These are phyloP conservation scores for Mobula hypostoma DNA, from an alignment of 2,113 vertebrate species.

Conservation along the genomic window DNA sequence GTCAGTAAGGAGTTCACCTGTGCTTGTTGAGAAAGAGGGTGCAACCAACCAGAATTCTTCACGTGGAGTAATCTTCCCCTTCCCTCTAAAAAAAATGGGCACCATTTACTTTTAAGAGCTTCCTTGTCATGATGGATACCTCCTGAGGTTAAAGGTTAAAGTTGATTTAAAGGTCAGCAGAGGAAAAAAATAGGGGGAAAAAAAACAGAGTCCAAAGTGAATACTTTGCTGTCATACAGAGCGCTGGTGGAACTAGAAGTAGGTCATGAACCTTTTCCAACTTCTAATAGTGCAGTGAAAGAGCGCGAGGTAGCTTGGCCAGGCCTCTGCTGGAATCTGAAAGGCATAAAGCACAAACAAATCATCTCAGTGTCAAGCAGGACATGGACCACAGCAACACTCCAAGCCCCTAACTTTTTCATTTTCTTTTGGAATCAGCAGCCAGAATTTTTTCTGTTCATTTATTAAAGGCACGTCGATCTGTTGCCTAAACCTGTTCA, in stretches of 20 bases:
- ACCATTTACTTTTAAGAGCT: slow-evolving; percentile 97
- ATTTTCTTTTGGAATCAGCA: slow-evolving; percentile 68
- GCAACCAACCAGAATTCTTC: slow-evolving; percentile 66
- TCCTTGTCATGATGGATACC: slow-evolving; percentile 94
- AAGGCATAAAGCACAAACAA: slow-evolving; percentile 63
- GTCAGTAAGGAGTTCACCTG: slow-evolving; percentile 85
- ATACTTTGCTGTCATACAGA: slow-evolving; percentile 74
- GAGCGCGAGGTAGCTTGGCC: slow-evolving; percentile 64
- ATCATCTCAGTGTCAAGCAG: slow-evolving; percentile 67
- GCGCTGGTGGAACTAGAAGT: slow-evolving; percentile 59
- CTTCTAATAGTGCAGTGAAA: slow-evolving; percentile 65
- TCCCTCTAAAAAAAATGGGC: slow-evolving; percentile 67
- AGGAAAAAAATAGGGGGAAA: slow-evolving; percentile 45
- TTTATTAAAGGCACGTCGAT: slow-evolving; percentile 97
- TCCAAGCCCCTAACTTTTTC: slow-evolving; percentile 59
- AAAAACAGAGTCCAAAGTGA: slow-evolving; percentile 79
- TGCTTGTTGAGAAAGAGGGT: slow-evolving; percentile 72
- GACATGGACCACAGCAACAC: slow-evolving; percentile 66
- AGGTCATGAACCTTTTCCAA: slow-evolving; percentile 65
- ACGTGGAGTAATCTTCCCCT: slow-evolving; percentile 72
- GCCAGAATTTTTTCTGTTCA: slow-evolving; percentile 79
- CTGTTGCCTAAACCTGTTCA: slow-evolving; percentile 86
- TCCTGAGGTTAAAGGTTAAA: slow-evolving; percentile 86
- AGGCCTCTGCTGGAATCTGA: slow-evolving; percentile 55
- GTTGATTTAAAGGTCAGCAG: slow-evolving; percentile 97